Base-by-base conservation (phyloP, 2,113 vertebrate genomes). In the Tricholaema leucomelas region DNA sequence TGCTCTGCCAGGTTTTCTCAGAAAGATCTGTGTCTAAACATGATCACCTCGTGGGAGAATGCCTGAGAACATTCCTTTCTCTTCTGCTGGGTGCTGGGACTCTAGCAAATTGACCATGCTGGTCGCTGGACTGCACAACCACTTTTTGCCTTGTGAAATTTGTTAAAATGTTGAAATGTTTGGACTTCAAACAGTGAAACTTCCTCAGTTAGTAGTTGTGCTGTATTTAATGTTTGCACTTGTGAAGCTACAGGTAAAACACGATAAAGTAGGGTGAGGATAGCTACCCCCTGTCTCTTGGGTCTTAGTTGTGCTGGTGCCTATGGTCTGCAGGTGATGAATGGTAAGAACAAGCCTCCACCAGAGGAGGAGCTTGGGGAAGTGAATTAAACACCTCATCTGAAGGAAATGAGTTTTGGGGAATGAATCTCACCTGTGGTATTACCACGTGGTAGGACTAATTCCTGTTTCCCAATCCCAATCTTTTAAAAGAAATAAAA, bases 1-100 rank as follows among this genome's bases (percentile, higher is more conserved):
- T 28, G 10, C 12, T 69, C 35, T 48, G 7, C 27, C 1, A 2
- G 6, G 5, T 33, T 79, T 42, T 67, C 2, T 1, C 2, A 1
- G 81, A 74, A 66, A 66, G 5, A 10, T 33, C 7, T 8, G 23
- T 4, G 8, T 63, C 40, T 35, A 42, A 35, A 8, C 8, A 15
- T 0, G 1, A 11, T 31, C 14, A 35, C 6, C 12, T 0, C 0
- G 11, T 3, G 9, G 17, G 25, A 0, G 1, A 71, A 42, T 59
- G 31, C 52, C 36, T 36, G 28, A 1, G 2, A 27, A 50, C 16
- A 30, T 33, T 10, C 7, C 30, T 55, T 63, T 6, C 10, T 61
- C 17, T 35, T 31, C 25, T 36, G 20, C 16, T 27, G 14, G 8
- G 7, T 48, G 28, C 23, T 38, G 44, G 21, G 46, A 55, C 38